phyloP scores from a whole-genome alignment of 2,888 invertebrate genomes.

The Incurvaria masculella region DNA sequence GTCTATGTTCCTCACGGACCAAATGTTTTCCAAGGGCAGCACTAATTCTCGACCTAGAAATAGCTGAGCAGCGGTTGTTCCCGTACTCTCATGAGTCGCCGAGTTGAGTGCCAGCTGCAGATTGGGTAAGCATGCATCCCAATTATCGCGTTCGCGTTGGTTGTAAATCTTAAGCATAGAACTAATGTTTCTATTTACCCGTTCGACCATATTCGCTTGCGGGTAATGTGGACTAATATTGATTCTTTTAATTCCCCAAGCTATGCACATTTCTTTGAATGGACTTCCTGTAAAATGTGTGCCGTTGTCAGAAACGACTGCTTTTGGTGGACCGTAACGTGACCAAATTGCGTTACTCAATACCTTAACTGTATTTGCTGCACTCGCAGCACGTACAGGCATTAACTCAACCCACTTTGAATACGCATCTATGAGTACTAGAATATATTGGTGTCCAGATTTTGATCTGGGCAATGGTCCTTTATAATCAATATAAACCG shows the following conservation, averaged over 20 bases:
- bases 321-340: not conserved
- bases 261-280: not conserved
- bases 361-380: not conserved
- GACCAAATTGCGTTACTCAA: not conserved
- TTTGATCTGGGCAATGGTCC: not conserved
- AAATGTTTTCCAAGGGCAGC: not conserved
- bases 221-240: not conserved
- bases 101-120: not conserved
- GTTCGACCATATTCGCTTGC: not conserved
- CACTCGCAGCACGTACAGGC: not conserved
- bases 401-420: not conserved
- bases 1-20: not conserved
- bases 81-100: not conserved
- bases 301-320: not conserved
- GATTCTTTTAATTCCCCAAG: not conserved
- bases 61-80: not conserved
- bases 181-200: not conserved
- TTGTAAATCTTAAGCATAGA: no score
- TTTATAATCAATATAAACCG: not conserved
- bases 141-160: not conserved
- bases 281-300: not conserved
- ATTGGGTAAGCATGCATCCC: not conserved
- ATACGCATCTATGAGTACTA: not conserved
- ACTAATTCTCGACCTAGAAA: not conserved
- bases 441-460: not conserved